These are phyloP conservation scores for Eubucco bourcierii DNA, from an alignment of 2,113 vertebrate species.

Conservation along the genomic window DNA sequence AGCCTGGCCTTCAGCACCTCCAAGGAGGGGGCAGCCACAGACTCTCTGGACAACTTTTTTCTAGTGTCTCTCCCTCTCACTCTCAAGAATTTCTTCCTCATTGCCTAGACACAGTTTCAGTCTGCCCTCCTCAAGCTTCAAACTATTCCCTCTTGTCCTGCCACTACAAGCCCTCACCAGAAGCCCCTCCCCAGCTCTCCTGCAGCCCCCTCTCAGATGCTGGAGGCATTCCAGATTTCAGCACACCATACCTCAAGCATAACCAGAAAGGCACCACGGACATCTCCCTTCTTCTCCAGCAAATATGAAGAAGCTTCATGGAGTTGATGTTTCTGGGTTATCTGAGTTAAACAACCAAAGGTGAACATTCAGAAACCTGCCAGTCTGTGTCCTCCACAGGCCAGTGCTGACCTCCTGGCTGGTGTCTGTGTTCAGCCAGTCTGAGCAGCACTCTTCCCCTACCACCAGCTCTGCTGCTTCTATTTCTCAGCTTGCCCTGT, in stretches of 20 bases:
- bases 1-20: no score
- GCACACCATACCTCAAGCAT: constrained; percentile 84
- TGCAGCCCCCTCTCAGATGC: no score
- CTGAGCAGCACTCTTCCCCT: background rate
- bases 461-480: fast-evolving
- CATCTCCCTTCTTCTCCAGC: constrained; percentile 92
- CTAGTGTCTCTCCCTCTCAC: no score
- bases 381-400: background rate
- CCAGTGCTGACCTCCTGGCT: background rate
- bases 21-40: no score
- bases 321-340: constrained; percentile 84
- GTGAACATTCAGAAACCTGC: background rate
- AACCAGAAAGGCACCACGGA: constrained; percentile 88
- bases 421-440: background rate
- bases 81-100: no score
- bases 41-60: no score
- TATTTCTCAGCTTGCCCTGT: background rate
- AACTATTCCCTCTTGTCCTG: no score
- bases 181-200: no score
- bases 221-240: background rate
- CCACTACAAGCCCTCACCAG: no score
- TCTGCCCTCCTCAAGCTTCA: no score
- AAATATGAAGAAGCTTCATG: constrained; percentile 88
- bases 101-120: no score
- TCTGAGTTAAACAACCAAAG: constrained; percentile 71